phyloP scores from a whole-genome alignment of 2,888 invertebrate genomes.

The Norana najaformis region DNA sequence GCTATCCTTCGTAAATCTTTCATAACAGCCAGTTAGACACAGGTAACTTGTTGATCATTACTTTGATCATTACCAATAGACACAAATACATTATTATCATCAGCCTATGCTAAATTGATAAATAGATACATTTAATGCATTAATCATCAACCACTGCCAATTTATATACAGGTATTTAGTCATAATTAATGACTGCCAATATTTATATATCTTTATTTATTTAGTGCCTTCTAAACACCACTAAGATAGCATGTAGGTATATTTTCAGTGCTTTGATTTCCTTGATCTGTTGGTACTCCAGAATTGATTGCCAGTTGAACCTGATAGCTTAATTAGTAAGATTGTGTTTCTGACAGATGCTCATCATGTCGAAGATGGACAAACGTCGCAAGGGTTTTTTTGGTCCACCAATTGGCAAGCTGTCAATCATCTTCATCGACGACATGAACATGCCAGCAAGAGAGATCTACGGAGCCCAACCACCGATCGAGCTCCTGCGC shows the following conservation, averaged over 20 bases:
- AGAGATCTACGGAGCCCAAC: constrained; percentile 82
- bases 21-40: neutral
- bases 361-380: constrained; percentile 64
- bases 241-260: neutral
- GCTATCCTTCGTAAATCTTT: neutral
- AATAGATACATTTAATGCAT: too few species aligned
- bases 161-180: too few species aligned
- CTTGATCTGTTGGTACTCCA: neutral
- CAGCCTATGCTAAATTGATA: too few species aligned
- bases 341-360: constrained; percentile 54
- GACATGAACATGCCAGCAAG: constrained; percentile 85
- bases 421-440: constrained; percentile 81
- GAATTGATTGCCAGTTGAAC: neutral
- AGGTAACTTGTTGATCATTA: neutral
- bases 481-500: constrained; percentile 80
- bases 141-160: too few species aligned
- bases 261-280: neutral
- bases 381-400: constrained; percentile 72
- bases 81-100: too few species aligned
- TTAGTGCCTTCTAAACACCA: neutral
- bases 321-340: neutral
- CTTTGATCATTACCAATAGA: neutral
- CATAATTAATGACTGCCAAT: neutral
- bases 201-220: neutral
- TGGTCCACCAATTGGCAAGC: constrained; percentile 77